Evolutionary conservation across 1,140 invertebrate genomes (phyloP).

Genomic region (Trichogramma pretiosum): DNA sequence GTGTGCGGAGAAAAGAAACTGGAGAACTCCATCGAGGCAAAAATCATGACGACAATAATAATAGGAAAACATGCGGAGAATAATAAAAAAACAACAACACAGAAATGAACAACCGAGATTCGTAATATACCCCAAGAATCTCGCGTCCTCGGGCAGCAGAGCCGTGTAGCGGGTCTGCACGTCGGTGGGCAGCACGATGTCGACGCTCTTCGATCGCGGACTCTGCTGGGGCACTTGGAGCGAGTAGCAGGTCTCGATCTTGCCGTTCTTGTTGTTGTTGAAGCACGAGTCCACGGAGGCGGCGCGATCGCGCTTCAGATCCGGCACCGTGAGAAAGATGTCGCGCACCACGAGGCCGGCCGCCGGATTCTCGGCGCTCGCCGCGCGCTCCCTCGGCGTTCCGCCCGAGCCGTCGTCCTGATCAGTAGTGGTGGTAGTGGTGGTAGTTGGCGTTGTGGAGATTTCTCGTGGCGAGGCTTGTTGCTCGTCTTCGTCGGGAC

Average conservation of each 20-base stretch:
- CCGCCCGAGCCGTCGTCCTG: conserved; percentile 39
- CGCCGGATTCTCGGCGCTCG: conserved; percentile 31
- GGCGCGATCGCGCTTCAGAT: conserved; percentile 69
- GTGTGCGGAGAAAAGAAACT: not conserved
- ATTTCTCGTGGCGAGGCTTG: conserved; percentile 43
- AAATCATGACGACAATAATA: too few species aligned
- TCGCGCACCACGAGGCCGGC: conserved; percentile 51
- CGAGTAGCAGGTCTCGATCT: conserved; percentile 56
- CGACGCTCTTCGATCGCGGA: conserved; percentile 77
- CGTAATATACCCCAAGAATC: not conserved
- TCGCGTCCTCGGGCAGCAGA: conserved; percentile 35
- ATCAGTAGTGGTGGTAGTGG: too few species aligned
- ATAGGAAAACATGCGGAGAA: too few species aligned
- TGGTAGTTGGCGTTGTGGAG: too few species aligned
- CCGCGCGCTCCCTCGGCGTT: conserved; percentile 43
- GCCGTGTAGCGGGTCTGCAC: conserved; percentile 77
- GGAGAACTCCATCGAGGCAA: not conserved
- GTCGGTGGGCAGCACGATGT: conserved; percentile 81
- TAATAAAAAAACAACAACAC: too few species aligned
- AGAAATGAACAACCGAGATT: too few species aligned
- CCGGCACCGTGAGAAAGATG: conserved; percentile 73
- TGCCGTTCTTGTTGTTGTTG: conserved; percentile 59
- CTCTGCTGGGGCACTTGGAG: conserved; percentile 60
- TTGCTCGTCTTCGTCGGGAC: conserved; percentile 40
- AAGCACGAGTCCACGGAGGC: conserved; percentile 77